Percentiles rank a stretch among this genome's conserved stretches.
These are phyloP conservation scores for Prunella himalayana DNA, from an alignment of 2,113 vertebrate species.

Conservation along the genomic window DNA sequence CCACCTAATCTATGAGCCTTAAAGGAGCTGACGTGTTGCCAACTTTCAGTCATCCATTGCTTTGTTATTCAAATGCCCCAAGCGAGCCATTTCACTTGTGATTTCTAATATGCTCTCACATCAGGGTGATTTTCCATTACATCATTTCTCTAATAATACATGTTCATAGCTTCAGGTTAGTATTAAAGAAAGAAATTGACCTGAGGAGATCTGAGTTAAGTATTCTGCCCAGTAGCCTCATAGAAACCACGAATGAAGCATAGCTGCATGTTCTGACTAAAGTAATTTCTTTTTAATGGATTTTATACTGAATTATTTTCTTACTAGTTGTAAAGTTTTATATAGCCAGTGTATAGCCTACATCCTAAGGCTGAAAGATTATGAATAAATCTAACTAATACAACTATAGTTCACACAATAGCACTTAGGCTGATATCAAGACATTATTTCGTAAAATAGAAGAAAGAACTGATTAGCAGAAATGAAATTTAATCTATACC, in stretches of 20 bases:
- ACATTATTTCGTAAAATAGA: background rate
- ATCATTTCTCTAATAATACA: slow-evolving; percentile 43
- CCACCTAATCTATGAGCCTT: background rate
- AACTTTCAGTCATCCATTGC: background rate
- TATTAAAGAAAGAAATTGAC: slow-evolving; percentile 35
- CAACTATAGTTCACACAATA: background rate
- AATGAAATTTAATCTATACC: background rate
- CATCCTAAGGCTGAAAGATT: background rate
- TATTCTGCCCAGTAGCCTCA: background rate
- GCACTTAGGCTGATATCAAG: background rate
- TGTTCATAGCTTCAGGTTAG: slow-evolving; percentile 30
- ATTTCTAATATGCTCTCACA: slow-evolving; percentile 49
- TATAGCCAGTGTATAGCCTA: background rate
- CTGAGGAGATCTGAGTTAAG: slow-evolving; percentile 6
- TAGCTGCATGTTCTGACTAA: background rate
- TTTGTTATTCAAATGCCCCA: slow-evolving; percentile 22
- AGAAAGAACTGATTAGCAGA: background rate
- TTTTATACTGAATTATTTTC: slow-evolving; percentile 27
- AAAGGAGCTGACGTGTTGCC: background rate
- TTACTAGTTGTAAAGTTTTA: background rate
- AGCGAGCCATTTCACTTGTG: background rate
- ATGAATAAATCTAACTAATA: background rate
- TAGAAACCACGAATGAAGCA: background rate
- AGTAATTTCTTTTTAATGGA: slow-evolving; percentile 35
- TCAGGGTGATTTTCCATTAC: slow-evolving; percentile 54